phyloP scores from a whole-genome alignment of 2,797 vertebrate genomes.

The Leptatherina wallacei region DNA sequence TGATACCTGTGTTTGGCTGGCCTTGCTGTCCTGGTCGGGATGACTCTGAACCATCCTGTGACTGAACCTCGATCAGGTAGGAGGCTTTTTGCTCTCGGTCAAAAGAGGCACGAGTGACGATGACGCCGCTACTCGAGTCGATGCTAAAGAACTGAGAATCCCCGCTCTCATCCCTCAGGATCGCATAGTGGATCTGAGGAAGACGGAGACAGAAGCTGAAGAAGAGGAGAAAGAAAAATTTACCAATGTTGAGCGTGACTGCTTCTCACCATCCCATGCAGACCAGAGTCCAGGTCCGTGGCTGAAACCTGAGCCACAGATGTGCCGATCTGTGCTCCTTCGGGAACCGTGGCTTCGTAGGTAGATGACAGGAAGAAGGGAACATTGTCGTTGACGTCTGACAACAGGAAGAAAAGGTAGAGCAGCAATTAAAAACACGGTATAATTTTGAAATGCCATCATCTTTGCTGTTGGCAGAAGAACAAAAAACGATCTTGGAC shows the following conservation, averaged over 20 bases:
- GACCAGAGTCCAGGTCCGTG: slow-evolving; percentile 88
- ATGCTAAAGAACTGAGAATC: slow-evolving; percentile 89
- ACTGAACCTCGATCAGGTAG: slow-evolving; percentile 91
- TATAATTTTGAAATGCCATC: slow-evolving; percentile 15
- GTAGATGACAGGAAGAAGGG: slow-evolving; percentile 91
- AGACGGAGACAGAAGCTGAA: background rate
- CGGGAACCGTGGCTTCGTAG: slow-evolving; percentile 89
- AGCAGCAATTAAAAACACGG: background rate
- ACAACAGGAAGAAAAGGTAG: background rate
- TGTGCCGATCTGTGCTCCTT: slow-evolving; percentile 86
- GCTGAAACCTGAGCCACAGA: slow-evolving; percentile 88
- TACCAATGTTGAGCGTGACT: rapidly evolving
- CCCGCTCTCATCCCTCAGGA: slow-evolving; percentile 87
- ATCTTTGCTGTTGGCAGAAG: slow-evolving; percentile 26
- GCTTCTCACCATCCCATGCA: slow-evolving; percentile 85
- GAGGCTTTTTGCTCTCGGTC: slow-evolving; percentile 91
- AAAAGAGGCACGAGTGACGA: slow-evolving; percentile 84
- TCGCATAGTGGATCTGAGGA: slow-evolving; percentile 80
- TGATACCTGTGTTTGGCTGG: slow-evolving; percentile 89
- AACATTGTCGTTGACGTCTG: slow-evolving; percentile 94
- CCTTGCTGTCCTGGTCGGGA: slow-evolving; percentile 86
- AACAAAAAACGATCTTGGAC: slow-evolving; percentile 35
- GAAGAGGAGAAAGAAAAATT: background rate
- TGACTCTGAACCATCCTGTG: slow-evolving; percentile 89
- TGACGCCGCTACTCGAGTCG: slow-evolving; percentile 81